These are phyloP conservation scores for Mermis nigrescens DNA, from an alignment of 2,888 invertebrate species.

Conservation along the genomic window DNA sequence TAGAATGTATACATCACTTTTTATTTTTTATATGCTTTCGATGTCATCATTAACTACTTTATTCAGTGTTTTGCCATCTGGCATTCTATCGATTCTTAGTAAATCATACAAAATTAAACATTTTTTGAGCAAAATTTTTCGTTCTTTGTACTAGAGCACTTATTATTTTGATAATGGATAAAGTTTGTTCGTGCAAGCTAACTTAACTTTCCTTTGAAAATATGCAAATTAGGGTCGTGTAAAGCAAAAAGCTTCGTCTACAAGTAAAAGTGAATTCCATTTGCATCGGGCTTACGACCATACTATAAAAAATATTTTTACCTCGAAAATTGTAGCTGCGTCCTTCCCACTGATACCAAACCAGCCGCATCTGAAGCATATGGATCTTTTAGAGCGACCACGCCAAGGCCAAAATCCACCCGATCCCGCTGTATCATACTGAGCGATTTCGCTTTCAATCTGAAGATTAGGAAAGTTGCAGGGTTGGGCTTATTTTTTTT, in stretches of 20 bases:
- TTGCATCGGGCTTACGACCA: neutral
- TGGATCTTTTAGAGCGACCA: conserved; percentile 19
- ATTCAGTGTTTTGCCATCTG: too few species aligned
- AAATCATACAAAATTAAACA: too few species aligned
- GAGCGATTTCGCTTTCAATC: conserved; percentile 26
- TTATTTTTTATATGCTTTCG: too few species aligned
- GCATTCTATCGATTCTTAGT: too few species aligned
- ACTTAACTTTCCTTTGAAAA: too few species aligned
- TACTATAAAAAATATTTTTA: conserved; percentile 10
- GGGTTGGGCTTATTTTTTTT: neutral
- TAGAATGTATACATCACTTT: too few species aligned
- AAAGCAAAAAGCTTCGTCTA: neutral
- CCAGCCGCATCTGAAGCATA: conserved; percentile 27
- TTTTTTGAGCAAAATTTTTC: too few species aligned
- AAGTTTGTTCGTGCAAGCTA: too few species aligned
- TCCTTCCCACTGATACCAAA: conserved; percentile 35
- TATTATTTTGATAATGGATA: too few species aligned
- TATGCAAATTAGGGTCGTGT: too few species aligned
- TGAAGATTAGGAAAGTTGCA: conserved; percentile 13
- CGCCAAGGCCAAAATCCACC: conserved; percentile 8
- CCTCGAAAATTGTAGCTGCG: conserved; percentile 32
- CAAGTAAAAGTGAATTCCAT: neutral
- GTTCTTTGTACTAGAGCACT: too few species aligned
- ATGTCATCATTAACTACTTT: too few species aligned
- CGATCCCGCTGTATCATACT: conserved; percentile 18